Conservation (phyloP, 2,113 vertebrate genomes). For the Sorex araneus region DNA sequence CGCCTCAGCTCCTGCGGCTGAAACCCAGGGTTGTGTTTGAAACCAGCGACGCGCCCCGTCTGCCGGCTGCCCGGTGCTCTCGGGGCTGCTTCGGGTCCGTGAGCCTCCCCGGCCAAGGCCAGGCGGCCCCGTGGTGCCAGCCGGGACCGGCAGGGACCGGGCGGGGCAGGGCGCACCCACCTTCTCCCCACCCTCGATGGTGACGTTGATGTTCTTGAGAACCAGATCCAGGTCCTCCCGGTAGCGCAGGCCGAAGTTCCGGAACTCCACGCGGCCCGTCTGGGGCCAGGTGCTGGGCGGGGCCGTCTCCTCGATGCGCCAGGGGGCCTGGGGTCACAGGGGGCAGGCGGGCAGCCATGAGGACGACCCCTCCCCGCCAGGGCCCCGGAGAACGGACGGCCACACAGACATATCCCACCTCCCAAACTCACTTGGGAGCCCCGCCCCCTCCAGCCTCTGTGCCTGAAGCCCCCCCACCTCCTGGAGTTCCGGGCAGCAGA, state of each 20-base stretch:
- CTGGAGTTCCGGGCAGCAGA: rapidly evolving
- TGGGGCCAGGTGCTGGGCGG: constrained; percentile 92
- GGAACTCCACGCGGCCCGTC: constrained; percentile 92
- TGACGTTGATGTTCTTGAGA: constrained; percentile 92
- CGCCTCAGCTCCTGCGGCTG: no score
- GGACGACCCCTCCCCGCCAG: no score
- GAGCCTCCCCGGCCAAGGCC: background rate
- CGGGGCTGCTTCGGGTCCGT: no score
- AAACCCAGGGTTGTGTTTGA: no score
- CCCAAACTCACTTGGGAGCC: no score
- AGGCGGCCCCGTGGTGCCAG: rapidly evolving
- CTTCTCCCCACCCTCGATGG: constrained; percentile 95
- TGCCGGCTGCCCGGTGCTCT: no score
- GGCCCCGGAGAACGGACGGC: no score
- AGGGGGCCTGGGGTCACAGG: constrained; percentile 91
- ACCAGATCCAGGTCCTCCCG: constrained; percentile 94
- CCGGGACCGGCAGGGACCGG: rapidly evolving
- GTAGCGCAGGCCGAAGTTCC: constrained; percentile 93
- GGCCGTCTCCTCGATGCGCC: constrained; percentile 88
- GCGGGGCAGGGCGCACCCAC: constrained; percentile 73
- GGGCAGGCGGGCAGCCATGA: background rate
- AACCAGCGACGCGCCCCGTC: no score
- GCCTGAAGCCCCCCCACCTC: background rate
- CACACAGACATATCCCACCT: no score
- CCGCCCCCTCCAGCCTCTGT: background rate